Evolutionary conservation across 2,113 vertebrate species (phyloP).

Genomic region (Aptenodytes forsteri): DNA sequence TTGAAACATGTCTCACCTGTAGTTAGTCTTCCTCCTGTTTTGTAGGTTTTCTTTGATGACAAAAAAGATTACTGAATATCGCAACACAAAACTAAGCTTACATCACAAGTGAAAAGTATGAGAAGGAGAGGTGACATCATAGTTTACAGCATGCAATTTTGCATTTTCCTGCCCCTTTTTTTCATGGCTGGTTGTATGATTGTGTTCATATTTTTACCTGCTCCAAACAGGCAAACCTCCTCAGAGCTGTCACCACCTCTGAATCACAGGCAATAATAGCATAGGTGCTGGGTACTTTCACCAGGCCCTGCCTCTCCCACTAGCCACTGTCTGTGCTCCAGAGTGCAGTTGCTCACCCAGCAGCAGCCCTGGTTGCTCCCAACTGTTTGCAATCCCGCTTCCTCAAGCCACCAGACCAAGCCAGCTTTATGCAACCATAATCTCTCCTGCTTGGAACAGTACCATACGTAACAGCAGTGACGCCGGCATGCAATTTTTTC

Average conservation of each 20-base stretch:
- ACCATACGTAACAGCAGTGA: accelerated
- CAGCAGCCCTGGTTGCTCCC: neutral
- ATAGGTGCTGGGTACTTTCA: neutral
- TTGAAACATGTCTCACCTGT: neutral
- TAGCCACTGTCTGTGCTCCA: neutral
- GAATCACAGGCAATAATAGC: neutral
- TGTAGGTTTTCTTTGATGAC: neutral
- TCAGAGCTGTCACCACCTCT: neutral
- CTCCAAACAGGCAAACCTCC: neutral
- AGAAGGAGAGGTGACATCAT: neutral
- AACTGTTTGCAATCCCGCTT: neutral
- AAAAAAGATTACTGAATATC: neutral
- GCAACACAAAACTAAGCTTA: neutral
- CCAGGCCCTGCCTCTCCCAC: neutral
- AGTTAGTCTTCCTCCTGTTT: neutral
- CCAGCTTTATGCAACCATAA: neutral
- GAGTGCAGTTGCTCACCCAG: neutral
- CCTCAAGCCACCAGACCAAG: neutral
- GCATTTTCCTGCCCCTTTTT: neutral
- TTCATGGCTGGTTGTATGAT: neutral
- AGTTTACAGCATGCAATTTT: neutral
- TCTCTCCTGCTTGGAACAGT: neutral
- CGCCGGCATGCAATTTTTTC: neutral
- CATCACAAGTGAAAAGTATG: neutral
- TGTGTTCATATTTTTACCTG: neutral